Evolutionary conservation across 2,797 vertebrate species (phyloP).

Genomic region (Periparus ater): DNA sequence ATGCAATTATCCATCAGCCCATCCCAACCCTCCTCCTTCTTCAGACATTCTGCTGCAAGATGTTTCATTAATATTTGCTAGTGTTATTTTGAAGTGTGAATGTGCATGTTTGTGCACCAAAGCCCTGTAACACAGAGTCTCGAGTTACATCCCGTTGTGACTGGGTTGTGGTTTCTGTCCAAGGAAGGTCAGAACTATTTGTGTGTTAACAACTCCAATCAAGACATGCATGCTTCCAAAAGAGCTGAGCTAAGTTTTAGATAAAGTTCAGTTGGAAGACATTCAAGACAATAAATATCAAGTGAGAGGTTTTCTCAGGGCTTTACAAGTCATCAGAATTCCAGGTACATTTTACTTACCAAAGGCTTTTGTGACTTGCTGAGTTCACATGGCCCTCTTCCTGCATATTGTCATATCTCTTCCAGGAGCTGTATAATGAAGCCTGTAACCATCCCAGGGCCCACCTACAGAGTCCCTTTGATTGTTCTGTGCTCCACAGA

Average conservation of each 20-base stretch:
- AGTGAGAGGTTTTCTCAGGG: slow-evolving; percentile 1
- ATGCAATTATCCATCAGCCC: background rate
- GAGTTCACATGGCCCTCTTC: background rate
- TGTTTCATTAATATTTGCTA: background rate
- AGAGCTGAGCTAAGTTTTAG: slow-evolving; percentile 9
- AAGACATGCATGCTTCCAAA: background rate
- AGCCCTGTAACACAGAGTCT: background rate
- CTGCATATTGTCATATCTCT: background rate
- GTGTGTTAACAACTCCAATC: background rate
- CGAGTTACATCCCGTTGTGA: background rate
- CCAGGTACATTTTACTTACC: slow-evolving; percentile 36
- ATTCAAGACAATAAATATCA: slow-evolving; percentile 57
- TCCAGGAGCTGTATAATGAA: background rate
- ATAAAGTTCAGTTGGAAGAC: slow-evolving; percentile 44
- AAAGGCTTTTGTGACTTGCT: slow-evolving; percentile 13
- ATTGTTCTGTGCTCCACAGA: background rate
- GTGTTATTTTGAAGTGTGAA: background rate
- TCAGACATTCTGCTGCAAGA: background rate
- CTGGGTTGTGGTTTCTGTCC: slow-evolving; percentile 38
- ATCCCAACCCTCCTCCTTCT: background rate
- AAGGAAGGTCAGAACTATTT: slow-evolving; percentile 5
- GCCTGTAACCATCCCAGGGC: background rate
- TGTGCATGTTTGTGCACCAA: background rate
- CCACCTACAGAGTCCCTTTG: background rate
- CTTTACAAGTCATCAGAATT: slow-evolving; percentile 63